Base-by-base conservation (phyloP, 2,888 invertebrate species). In the Eurytoma adleriae region DNA sequence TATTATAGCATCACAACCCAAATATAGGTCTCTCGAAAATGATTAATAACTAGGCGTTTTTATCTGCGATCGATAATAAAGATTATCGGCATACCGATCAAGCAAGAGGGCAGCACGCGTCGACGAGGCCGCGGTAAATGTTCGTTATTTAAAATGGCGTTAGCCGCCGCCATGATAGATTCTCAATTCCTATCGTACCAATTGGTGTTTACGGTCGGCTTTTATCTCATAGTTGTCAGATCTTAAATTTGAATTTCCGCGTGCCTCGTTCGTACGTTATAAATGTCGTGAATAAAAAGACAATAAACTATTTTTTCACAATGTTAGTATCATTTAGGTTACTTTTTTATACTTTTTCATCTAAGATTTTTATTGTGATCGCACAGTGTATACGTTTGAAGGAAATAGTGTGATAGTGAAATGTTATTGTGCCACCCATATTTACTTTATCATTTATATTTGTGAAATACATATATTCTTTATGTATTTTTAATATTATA, bases 211-310 rank as follows among this genome's bases (percentile, higher is more conserved):
- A 40, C 40, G 40, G 40, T 10, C 7, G 27, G 20, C 27, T 20
- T 74, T 62, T 62, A n/a, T 52, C 14, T 12, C 54, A 61, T 62
- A 48, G 56, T 66, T 75, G 54, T 71, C 61, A 59, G 57, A 70
- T 74, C 70, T 62, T 64, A 16, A 67, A 66, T 81, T 81, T 81
- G 78, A 81, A 81, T 77, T 73, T 64, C 24, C 1, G 24, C 24
- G 57, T 56, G 54, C 27, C n/a, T 66, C n/a, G 20, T 59, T 66
- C n/a, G 20, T 64, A 40, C 78, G 69, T 73, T 81, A 64, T 48
- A 78, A 78, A 78, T 74, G 70, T 78, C 59, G 70, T 59, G 62
- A 20, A 14, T 2, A 54, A 73, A 73, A 74, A 54, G 24, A 59
- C 10, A 62, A 57, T 40, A 48, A 66, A 59, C 16, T 27, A 54